phyloP scores from a whole-genome alignment of 2,888 invertebrate species.

The Tineola bisselliella region DNA sequence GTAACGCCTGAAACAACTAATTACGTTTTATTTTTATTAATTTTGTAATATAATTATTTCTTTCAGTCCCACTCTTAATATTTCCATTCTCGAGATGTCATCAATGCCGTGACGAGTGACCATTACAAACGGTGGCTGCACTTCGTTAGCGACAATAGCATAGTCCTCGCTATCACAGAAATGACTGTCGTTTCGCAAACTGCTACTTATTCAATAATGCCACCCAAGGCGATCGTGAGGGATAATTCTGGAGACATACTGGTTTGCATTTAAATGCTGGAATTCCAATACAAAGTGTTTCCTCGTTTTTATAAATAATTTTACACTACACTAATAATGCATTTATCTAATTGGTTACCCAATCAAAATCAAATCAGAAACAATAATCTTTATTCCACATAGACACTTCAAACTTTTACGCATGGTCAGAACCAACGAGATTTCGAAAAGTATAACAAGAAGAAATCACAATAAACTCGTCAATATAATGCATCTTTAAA shows the following conservation, averaged over 20 bases:
- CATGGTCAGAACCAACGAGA: no score
- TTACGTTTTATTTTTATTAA: no score
- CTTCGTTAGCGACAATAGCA: neutral
- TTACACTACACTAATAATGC: no score
- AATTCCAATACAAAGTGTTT: neutral
- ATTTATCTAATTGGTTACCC: no score
- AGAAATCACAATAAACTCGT: no score
- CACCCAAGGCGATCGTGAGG: conserved; percentile 5
- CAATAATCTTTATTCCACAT: no score
- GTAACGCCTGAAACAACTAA: no score
- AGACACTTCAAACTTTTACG: no score
- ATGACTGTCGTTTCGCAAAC: neutral
- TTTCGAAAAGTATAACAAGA: no score
- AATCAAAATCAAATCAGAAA: no score
- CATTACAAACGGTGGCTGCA: neutral
- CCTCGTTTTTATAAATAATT: neutral
- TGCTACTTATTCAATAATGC: neutral
- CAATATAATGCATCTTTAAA: no score
- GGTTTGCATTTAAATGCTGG: neutral
- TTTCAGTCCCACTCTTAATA: neutral
- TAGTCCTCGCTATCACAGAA: neutral
- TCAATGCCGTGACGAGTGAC: neutral
- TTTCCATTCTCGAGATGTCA: neutral
- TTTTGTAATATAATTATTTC: no score
- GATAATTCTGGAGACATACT: neutral